Evolutionary conservation across 2,113 vertebrate genomes (phyloP).

Genomic region (Toxotes jaculatrix): DNA sequence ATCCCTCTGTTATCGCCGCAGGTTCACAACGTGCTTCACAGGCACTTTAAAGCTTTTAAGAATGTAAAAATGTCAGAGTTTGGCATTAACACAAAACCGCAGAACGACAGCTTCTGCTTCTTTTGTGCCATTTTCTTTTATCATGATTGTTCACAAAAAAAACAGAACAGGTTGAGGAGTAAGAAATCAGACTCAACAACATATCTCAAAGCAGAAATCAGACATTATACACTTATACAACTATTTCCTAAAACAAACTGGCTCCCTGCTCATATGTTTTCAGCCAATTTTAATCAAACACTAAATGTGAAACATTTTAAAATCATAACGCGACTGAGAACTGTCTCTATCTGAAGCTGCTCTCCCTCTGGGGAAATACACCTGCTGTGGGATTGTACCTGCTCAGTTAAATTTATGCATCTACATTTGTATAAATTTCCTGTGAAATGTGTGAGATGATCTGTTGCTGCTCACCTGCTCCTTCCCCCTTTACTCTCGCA

Average conservation of each 20-base stretch:
- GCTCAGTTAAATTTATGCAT: constrained; percentile 14
- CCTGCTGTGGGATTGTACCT: constrained; percentile 65
- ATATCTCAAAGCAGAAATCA: not conserved
- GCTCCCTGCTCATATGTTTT: not conserved
- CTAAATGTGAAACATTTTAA: constrained; percentile 11
- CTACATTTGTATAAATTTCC: constrained; percentile 77
- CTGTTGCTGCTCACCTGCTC: constrained; percentile 60
- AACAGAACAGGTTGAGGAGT: not conserved
- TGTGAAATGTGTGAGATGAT: constrained; percentile 54
- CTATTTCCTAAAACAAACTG: no score
- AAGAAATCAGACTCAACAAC: no score
- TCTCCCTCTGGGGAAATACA: constrained; percentile 53
- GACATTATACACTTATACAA: no score
- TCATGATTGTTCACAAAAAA: not conserved
- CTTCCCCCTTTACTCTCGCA: constrained; percentile 36
- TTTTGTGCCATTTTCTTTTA: not conserved
- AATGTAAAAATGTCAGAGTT: constrained; percentile 40
- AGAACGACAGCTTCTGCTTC: not conserved
- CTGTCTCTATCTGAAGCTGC: not conserved
- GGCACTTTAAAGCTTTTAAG: constrained; percentile 1
- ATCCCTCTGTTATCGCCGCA: not conserved
- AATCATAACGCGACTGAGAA: constrained; percentile 16
- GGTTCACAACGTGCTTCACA: not conserved
- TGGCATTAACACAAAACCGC: constrained; percentile 20
- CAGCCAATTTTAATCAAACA: not conserved